Percentiles rank a stretch among this genome's conserved stretches.
Conservation (phyloP, 2,888 invertebrate species). For the Latrodectus hesperus region DNA sequence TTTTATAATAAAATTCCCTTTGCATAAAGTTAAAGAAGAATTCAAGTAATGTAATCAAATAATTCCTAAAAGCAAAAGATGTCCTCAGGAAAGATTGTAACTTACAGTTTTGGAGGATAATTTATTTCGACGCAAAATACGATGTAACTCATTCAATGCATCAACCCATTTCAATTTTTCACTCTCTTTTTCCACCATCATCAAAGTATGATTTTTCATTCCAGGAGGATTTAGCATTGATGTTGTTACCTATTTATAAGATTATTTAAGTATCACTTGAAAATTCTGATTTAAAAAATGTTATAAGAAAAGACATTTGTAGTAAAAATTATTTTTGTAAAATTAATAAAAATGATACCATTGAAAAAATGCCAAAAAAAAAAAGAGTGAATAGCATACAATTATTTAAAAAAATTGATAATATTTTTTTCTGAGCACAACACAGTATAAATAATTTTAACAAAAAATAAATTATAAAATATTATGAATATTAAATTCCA, state of each 20-base stretch:
- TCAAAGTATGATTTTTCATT: slow-evolving; percentile 90
- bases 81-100: not conserved
- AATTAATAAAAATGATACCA: no score
- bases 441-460: not conserved
- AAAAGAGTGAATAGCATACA: no score
- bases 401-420: no score
- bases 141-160: slow-evolving; percentile 94
- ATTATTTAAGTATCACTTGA: no score
- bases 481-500: slow-evolving; percentile 6
- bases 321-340: no score
- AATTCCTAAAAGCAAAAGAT: no score
- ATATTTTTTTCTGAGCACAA: no score
- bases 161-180: slow-evolving; percentile 99
- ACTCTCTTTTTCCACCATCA: slow-evolving; percentile 96
- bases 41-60: no score
- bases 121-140: slow-evolving; percentile 94
- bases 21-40: slow-evolving; percentile 4
- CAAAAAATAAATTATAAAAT: slow-evolving; percentile 74
- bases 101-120: slow-evolving; percentile 86
- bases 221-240: slow-evolving; percentile 92
- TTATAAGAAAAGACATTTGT: no score
- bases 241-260: slow-evolving; percentile 84
- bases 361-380: no score
- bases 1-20: slow-evolving; percentile 82
- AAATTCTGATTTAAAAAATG: no score